These are phyloP conservation scores for Zonotrichia leucophrys DNA, from an alignment of 2,113 vertebrate genomes.

Conservation along the genomic window DNA sequence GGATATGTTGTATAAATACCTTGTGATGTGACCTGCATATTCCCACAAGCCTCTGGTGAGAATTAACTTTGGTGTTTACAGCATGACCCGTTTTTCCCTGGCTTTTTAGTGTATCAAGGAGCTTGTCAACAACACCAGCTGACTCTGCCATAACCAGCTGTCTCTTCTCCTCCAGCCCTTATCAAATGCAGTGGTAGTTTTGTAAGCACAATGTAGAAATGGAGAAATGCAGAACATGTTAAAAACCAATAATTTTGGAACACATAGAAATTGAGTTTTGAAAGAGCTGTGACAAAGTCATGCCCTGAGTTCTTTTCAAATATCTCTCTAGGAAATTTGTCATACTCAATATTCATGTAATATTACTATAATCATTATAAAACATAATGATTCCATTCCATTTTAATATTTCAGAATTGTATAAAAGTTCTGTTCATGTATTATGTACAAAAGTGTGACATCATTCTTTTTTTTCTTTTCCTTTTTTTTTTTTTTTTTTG, in stretches of 20 bases:
- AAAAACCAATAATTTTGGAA: background rate
- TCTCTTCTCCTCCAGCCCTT: background rate
- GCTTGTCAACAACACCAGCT: background rate
- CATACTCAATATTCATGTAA: background rate
- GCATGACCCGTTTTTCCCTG: background rate
- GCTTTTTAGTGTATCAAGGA: background rate
- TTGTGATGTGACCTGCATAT: conserved; percentile 12
- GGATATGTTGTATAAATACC: background rate
- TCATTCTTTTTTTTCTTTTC: no score
- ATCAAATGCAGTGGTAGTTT: background rate
- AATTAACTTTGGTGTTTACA: background rate
- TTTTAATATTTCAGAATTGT: background rate
- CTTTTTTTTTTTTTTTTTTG: background rate
- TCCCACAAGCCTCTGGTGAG: background rate
- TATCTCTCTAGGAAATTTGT: background rate
- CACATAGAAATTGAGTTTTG: background rate
- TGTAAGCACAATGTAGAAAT: background rate
- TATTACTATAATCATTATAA: background rate
- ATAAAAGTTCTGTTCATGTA: background rate
- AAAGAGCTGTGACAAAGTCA: background rate
- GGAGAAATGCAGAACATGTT: background rate
- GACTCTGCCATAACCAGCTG: background rate
- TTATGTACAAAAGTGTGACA: background rate
- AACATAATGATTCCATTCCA: background rate
- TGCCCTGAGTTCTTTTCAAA: background rate